These are phyloP conservation scores for Caiman crocodilus DNA, from an alignment of 2,797 vertebrate species.

Conservation along the genomic window DNA sequence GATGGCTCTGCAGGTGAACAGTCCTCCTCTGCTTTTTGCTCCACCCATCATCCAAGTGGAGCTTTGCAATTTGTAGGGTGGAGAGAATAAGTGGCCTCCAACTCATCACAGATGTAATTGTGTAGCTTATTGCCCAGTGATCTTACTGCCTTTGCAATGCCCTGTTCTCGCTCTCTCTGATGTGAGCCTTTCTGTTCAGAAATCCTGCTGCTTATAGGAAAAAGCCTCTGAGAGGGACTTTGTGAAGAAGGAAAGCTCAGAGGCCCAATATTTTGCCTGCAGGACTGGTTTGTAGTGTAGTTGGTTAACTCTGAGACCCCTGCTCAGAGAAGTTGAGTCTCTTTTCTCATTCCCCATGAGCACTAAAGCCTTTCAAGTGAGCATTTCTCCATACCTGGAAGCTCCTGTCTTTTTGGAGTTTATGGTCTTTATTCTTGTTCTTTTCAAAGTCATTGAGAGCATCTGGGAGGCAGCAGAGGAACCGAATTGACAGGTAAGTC, in stretches of 20 bases:
- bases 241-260: neutral
- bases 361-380: neutral
- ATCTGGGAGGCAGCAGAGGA: neutral
- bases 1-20: neutral
- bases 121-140: neutral
- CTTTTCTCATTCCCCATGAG: neutral
- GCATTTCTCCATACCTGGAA: neutral
- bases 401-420: neutral
- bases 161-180: neutral
- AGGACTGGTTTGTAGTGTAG: neutral
- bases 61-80: neutral
- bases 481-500: too few relatives aligned
- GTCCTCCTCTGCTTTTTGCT: neutral
- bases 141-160: neutral
- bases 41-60: neutral
- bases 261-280: neutral
- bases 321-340: neutral
- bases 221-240: neutral
- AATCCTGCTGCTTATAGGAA: neutral
- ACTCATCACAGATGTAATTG: neutral
- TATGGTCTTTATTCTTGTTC: neutral
- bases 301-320: neutral
- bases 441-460: neutral
- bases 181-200: neutral
- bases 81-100: neutral